These are phyloP conservation scores for Pelagia noctiluca DNA, from an alignment of 30 jellyfish, hydroid and myxozoan species.

Conservation along the genomic window DNA sequence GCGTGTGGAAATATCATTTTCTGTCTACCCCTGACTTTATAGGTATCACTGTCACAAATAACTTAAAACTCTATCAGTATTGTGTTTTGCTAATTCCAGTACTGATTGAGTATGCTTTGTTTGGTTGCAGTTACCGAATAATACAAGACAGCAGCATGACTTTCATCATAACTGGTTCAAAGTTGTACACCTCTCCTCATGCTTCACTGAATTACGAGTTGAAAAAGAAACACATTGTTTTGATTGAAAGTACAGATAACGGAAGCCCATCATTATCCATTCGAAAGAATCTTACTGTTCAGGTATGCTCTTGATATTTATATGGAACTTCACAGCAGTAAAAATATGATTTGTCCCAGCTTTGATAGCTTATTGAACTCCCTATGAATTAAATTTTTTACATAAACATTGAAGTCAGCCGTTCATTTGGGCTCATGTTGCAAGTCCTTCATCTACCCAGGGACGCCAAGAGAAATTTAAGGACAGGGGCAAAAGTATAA, in stretches of 20 bases:
- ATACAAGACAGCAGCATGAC: conserved; percentile 38
- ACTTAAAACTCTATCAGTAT: neutral
- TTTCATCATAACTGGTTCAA: conserved; percentile 63
- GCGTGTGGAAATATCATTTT: too few relatives aligned
- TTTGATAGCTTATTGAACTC: too few relatives aligned
- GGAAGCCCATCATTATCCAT: conserved; percentile 74
- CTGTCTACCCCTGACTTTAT: too few relatives aligned
- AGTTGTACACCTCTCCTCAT: conserved; percentile 67
- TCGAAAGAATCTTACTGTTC: conserved; percentile 57
- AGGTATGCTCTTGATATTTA: too few relatives aligned
- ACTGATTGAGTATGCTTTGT: neutral
- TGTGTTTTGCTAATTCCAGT: neutral
- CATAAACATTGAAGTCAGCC: too few relatives aligned
- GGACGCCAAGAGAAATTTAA: too few relatives aligned
- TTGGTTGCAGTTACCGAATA: conserved; percentile 67
- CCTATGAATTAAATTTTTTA: too few relatives aligned
- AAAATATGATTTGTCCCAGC: too few relatives aligned
- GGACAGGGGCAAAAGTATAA: too few relatives aligned
- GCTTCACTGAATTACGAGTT: conserved; percentile 77
- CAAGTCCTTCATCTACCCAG: too few relatives aligned
- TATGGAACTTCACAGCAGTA: too few relatives aligned
- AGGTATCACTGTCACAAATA: neutral
- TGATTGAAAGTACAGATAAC: conserved; percentile 66
- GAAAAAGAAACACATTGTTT: conserved; percentile 19
- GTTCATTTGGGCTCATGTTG: too few relatives aligned